Evolutionary conservation across 2,113 vertebrate species (phyloP).

Genomic region (Falco punctatus): DNA sequence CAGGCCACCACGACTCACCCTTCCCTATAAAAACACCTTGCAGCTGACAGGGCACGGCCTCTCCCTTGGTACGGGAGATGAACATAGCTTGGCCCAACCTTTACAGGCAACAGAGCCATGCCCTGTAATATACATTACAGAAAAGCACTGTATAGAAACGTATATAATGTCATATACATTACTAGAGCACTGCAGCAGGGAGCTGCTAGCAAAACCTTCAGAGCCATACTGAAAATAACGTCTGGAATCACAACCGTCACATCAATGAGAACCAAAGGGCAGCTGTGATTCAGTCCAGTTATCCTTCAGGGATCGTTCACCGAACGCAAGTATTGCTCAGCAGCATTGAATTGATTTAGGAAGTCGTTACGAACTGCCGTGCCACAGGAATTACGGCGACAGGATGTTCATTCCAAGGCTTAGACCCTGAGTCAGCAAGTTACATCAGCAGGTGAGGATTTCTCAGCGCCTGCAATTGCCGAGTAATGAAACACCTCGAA

Average conservation of each 20-base stretch:
- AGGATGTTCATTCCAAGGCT: slow-evolving; percentile 19
- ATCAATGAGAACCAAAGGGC: not conserved
- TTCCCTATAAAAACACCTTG: not conserved
- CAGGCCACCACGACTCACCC: not conserved
- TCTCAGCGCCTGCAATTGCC: not conserved
- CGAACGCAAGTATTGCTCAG: not conserved
- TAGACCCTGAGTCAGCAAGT: slow-evolving; percentile 40
- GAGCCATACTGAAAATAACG: not conserved
- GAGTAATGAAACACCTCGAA: not conserved
- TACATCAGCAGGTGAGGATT: slow-evolving; percentile 37
- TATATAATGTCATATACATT: no score
- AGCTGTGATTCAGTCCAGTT: not conserved
- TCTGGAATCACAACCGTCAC: not conserved
- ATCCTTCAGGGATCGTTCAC: not conserved
- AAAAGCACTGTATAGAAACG: not conserved
- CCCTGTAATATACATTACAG: not conserved
- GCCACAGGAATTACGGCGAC: not conserved
- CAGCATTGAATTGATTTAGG: not conserved
- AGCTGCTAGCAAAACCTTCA: not conserved
- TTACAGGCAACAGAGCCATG: not conserved
- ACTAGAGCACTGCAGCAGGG: not conserved
- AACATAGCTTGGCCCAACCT: not conserved
- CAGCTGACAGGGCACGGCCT: not conserved
- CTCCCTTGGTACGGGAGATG: not conserved
- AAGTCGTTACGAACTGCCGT: not conserved